Evolutionary conservation across 2,888 invertebrate genomes (phyloP).

Genomic region (Sceliomorpha sp.): DNA sequence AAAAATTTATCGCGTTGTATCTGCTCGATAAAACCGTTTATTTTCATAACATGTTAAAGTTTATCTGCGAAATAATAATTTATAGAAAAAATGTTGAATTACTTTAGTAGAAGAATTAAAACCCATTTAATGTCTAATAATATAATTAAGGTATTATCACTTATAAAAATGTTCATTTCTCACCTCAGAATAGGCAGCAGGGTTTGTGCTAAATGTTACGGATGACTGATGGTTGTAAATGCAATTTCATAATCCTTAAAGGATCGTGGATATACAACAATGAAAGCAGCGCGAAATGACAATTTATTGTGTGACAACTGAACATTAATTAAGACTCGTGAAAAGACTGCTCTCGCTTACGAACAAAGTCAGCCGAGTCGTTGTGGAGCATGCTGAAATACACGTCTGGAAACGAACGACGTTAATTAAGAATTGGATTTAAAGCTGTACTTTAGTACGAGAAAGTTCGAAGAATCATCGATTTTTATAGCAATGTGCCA

Average conservation of each 20-base stretch:
- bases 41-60: too few relatives aligned
- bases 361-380: slow-evolving; percentile 34
- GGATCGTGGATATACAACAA: slow-evolving; percentile 41
- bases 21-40: too few relatives aligned
- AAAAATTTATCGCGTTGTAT: too few relatives aligned
- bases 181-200: too few relatives aligned
- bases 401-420: slow-evolving; percentile 51
- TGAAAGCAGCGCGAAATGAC: slow-evolving; percentile 40
- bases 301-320: slow-evolving; percentile 55
- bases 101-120: too few relatives aligned
- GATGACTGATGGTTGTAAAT: slow-evolving; percentile 29
- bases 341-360: slow-evolving; percentile 38
- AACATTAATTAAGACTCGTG: slow-evolving; percentile 56
- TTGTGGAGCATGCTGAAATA: slow-evolving; percentile 34
- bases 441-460: slow-evolving; percentile 35
- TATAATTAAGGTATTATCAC: too few relatives aligned
- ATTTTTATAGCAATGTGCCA: slow-evolving; percentile 42
- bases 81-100: too few relatives aligned
- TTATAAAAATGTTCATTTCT: too few relatives aligned
- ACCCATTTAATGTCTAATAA: too few relatives aligned
- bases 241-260: slow-evolving; percentile 46
- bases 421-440: slow-evolving; percentile 57
- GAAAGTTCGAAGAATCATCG: slow-evolving; percentile 35
- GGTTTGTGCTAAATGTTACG: not conserved
- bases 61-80: too few relatives aligned